phyloP scores from a whole-genome alignment of 1,140 invertebrate species.

The Ceratitis capitata region DNA sequence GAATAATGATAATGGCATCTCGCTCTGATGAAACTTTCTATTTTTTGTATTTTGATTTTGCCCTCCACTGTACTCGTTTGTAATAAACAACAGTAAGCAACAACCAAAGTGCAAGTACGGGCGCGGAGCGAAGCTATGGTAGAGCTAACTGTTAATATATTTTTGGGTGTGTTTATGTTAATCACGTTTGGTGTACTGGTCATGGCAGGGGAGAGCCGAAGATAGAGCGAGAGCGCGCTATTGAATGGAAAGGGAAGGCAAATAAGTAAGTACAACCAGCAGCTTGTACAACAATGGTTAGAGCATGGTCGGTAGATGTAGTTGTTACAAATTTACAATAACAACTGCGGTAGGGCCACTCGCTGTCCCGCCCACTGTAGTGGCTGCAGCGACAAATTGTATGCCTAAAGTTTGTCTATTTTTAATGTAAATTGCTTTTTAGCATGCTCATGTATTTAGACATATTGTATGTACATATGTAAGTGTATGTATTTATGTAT shows the following conservation, averaged over 20 bases:
- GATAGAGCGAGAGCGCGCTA: constrained; percentile 42
- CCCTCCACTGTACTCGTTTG: no score
- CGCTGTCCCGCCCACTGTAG: not conserved
- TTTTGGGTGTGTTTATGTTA: constrained; percentile 63
- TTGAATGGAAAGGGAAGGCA: not conserved
- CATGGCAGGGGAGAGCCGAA: not conserved
- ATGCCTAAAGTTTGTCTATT: constrained; percentile 17
- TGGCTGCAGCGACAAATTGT: not conserved
- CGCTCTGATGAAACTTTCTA: constrained; percentile 6
- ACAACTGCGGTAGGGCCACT: not conserved
- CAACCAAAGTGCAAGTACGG: not conserved
- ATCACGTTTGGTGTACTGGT: constrained; percentile 47
- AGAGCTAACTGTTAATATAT: constrained; percentile 59
- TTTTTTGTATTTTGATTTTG: not conserved
- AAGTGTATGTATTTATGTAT: no score
- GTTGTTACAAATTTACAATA: not conserved
- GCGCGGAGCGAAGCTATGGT: not conserved
- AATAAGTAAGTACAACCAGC: not conserved
- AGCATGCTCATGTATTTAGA: not conserved
- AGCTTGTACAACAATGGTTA: constrained; percentile 3
- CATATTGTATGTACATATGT: no score
- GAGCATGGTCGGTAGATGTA: not conserved
- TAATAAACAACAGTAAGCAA: not conserved
- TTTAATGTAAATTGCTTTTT: constrained; percentile 34
- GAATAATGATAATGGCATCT: constrained; percentile 39